Base-by-base conservation (phyloP, 2,113 vertebrate species). In the Crypturellus undulatus region DNA sequence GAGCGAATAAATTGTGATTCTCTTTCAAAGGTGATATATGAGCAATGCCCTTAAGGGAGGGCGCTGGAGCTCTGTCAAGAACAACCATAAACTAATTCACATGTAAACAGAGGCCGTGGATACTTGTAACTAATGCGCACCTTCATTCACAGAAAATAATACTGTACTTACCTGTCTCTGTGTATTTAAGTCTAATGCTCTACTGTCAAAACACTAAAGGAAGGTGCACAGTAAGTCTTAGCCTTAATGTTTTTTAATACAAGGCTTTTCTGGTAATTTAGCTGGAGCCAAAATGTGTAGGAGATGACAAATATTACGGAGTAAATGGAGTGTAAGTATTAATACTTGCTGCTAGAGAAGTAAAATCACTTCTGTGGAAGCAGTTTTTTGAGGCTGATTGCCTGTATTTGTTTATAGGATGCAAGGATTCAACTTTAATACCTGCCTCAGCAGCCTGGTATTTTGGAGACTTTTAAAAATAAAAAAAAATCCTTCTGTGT, bases 41-140 rank as follows among this genome's bases (percentile, higher is more conserved):
- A 97, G 96, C 90, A 71, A n/a, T 93, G 93, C 94, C 96, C 96
- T 94, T 88, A 95, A 92, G 96, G 96, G 94, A 97, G 94, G 89
- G 94, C 38, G 56, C 89, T 92, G 93, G 54, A 93, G 94, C 89
- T 92, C 93, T 97, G 92, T 96, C 96, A 95, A 58, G 92, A 96
- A 67, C 78, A 81, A 96, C 94, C 93, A 93, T 97, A 95, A 95
- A 94, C 92, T 96, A 89, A 97, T 97, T 97, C 40, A 22, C 90
- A 82, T 62, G 79, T 89, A 96, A 97, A 96, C 90, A 95, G 6
- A 95, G 93, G 92, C 94, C 90, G 92, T 79, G 82, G 94, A 68
- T 81, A 70, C 79, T 91, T 70, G 36, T 28, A 89, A 78, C 10
- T 28, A 82, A 64, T 16, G 3, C 56, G 25, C 52, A 88, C 63